Base-by-base conservation (phyloP, 2,113 vertebrate species). In the Pseudorasbora parva region DNA sequence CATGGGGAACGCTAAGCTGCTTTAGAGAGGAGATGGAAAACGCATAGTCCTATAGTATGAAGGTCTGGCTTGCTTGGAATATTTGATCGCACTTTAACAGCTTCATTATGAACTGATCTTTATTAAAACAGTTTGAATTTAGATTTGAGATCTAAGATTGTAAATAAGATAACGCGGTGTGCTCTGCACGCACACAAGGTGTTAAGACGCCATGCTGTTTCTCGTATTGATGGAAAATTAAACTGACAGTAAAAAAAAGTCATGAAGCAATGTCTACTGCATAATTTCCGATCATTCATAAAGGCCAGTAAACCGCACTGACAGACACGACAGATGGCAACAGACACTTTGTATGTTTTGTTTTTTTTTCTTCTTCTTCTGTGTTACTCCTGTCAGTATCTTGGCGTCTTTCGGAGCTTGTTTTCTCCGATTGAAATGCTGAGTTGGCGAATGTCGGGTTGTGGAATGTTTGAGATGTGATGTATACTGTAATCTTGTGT, bases 131-230 rank as follows among this genome's bases (percentile, higher is more conserved):
- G 41, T 64, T 43, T 60, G 14, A 78, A 78, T 62, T 78, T 27
- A 25, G n/a, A 47, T 62, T 60, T 78, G n/a, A 62, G 76, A 78
- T 78, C 54, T 47, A 41, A 43, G n/a, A 60, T 78, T 47, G 41
- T 17, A 62, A 17, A 51, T 51, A 47, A 62, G 37, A 62, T 47
- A 47, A 64, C 15, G 11, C 76, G 19, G 37, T 78, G 56, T 62
- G n/a, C 57, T 78, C 57, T 37, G 19, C 51, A 37, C 27, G 4
- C 30, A 1, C 47, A 78, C n/a, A 51, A 8, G 25, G 11, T 12
- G 17, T 45, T 45, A 23, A 59, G 57, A 57, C 3, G 5, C 27
- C 17, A 19, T 8, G 2, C 6, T 77, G 74, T 8, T 57, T 75
- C 43, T 78, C 14, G 11, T 43, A 41, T 8, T 23, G n/a, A n/a